Base-by-base conservation (phyloP, 2,113 vertebrate genomes). In the Fulmarus glacialis region DNA sequence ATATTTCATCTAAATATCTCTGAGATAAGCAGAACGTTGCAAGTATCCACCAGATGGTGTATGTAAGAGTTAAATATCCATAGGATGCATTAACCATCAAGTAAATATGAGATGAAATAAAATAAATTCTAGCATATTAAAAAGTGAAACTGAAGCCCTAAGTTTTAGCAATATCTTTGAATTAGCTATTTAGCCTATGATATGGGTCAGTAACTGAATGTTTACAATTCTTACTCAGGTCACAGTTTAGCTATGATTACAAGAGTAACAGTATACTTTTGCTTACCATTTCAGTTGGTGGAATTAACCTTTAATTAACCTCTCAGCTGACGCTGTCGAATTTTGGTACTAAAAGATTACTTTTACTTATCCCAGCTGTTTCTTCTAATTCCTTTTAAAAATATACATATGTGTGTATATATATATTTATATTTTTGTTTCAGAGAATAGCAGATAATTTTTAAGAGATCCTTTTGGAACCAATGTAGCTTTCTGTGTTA, bases 241-340 rank as follows among this genome's bases (percentile, higher is more conserved):
- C 84, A 77, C 23, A 66, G 36, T 82, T 86, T 86, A 74, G 30
- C 29, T 70, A 36, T 75, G 45, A 50, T 75, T 91, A 70, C 52
- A 60, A 82, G 24, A 91, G 45, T 63, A 89, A 66, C 17, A 67
- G 17, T 68, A 64, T 56, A 89, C 15, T 86, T 73, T 64, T 64
- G 27, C 17, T 75, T 82, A n/a, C 45, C 17, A 80, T 45, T 82
- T 91, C 29, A 32, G 27, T 26, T 86, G 34, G 18, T 86, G n/a
- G 18, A 89, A 89, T 86, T 81, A 89, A 91, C 23, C 40, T 91
- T 82, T 89, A 89, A 86, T 86, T 93, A 91, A 91, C 34, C 50
- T 82, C 47, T 74, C 45, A 56, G 18, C 4, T 79, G 60, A 74
- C 71, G 55, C 24, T 86, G 52, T 40, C 26, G 82, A 80, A 73